These are phyloP conservation scores for Alentia gelatinosa DNA, from an alignment of 2,888 invertebrate genomes.

Conservation along the genomic window DNA sequence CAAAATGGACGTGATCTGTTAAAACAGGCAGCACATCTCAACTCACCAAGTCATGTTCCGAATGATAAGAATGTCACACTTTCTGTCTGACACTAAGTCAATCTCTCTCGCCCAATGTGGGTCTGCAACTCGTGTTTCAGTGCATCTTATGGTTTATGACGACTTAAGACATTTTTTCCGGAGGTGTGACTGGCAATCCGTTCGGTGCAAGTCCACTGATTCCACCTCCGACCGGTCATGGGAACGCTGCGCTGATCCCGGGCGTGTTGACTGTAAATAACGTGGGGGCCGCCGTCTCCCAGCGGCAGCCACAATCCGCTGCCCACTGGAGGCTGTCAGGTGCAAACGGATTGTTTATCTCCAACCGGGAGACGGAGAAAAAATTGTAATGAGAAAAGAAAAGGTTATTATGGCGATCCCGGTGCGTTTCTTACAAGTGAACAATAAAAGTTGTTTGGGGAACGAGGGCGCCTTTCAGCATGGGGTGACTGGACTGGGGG, in stretches of 20 bases:
- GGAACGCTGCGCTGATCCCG: constrained; percentile 14
- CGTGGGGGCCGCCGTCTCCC: background rate
- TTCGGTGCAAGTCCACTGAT: constrained; percentile 3
- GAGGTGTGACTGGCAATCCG: background rate
- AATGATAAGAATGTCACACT: constrained; percentile 43
- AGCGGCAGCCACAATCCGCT: background rate
- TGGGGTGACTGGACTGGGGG: background rate
- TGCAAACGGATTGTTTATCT: constrained; percentile 25
- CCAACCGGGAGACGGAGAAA: too few species aligned
- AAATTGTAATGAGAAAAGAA: too few species aligned
- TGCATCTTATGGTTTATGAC: constrained; percentile 20
- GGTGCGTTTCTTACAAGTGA: too few species aligned
- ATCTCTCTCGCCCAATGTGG: constrained; percentile 1
- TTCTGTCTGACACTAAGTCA: constrained; percentile 45
- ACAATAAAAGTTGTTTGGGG: too few species aligned
- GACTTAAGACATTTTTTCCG: constrained; percentile 40
- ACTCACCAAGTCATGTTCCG: background rate
- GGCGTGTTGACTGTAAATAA: constrained; percentile 30
- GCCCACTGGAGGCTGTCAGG: background rate
- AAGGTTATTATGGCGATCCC: too few species aligned
- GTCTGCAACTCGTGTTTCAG: background rate
- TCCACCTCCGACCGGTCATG: background rate
- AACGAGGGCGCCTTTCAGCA: background rate
- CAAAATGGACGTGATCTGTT: background rate
- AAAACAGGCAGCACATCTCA: background rate